A percentile compares a stretch with the other conserved stretches of the same genome.
Conservation (phyloP, 1,140 invertebrate species). For the Condylostylus longicornis region DNA sequence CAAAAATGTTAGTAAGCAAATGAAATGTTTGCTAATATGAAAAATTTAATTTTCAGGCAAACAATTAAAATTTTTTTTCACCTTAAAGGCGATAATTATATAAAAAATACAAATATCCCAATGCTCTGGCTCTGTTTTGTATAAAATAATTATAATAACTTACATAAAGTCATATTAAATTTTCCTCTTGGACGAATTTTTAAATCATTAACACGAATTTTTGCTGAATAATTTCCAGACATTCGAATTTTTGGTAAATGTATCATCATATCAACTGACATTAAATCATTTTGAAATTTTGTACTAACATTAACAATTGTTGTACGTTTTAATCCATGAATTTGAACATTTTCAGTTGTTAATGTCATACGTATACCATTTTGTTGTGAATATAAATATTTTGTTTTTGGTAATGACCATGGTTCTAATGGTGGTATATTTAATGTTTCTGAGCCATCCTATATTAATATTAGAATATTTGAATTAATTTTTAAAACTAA, state of each 20-base stretch:
- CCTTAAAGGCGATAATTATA: too few relatives aligned
- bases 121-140: too few relatives aligned
- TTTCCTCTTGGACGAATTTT: constrained; percentile 26
- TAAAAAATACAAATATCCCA: too few relatives aligned
- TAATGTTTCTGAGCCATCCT: constrained; percentile 20
- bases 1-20: too few relatives aligned
- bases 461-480: too few relatives aligned
- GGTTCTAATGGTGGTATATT: constrained; percentile 29
- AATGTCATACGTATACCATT: constrained; percentile 19
- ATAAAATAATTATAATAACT: too few relatives aligned
- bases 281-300: constrained; percentile 15
- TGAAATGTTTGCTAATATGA: too few relatives aligned
- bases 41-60: too few relatives aligned
- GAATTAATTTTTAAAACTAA: too few relatives aligned
- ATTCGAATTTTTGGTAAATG: constrained; percentile 18
- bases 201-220: constrained; percentile 24
- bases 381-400: constrained; percentile 18
- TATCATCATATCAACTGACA: constrained; percentile 15
- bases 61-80: too few relatives aligned
- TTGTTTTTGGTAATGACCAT: constrained; percentile 19
- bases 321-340: constrained; percentile 19
- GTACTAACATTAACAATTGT: constrained; percentile 21
- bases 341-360: constrained; percentile 18
- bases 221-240: constrained; percentile 25
- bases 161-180: constrained; percentile 27